Evolutionary conservation across 2,888 invertebrate genomes (phyloP).

Genomic region (Clusia tigrina): DNA sequence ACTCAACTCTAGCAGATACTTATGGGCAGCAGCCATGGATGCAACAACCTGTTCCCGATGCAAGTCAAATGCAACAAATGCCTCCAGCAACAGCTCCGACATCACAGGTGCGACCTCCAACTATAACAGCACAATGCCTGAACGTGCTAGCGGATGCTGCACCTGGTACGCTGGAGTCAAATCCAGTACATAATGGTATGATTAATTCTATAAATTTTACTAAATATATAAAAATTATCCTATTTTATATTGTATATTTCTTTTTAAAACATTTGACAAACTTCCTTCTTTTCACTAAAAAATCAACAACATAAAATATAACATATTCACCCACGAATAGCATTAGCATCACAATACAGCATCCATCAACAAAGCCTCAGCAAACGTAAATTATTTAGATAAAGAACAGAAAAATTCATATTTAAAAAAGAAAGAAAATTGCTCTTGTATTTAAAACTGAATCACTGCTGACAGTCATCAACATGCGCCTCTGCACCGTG

Average conservation of each 20-base stretch:
- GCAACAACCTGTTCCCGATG: conserved; percentile 37
- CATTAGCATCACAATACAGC: neutral
- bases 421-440: neutral
- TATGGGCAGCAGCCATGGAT: conserved; percentile 56
- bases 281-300: conserved; percentile 1
- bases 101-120: conserved; percentile 27
- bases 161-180: conserved; percentile 36
- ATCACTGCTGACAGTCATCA: neutral
- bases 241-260: conserved; percentile 29
- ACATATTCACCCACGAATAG: neutral
- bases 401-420: neutral
- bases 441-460: neutral
- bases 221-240: conserved; percentile 21
- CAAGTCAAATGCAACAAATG: conserved; percentile 32
- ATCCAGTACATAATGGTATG: conserved; percentile 61
- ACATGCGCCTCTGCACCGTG: neutral
- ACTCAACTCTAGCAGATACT: conserved; percentile 34
- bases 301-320: neutral
- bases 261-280: conserved; percentile 19
- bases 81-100: conserved; percentile 25
- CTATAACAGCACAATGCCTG: neutral
- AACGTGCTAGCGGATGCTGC: conserved; percentile 32
- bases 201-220: conserved; percentile 6
- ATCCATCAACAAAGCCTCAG: too few relatives aligned
- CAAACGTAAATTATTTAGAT: too few relatives aligned